phyloP scores from a whole-genome alignment of 35 echinoderm and acorn worm genomes.

The Heliocidaris erythrogramma region DNA sequence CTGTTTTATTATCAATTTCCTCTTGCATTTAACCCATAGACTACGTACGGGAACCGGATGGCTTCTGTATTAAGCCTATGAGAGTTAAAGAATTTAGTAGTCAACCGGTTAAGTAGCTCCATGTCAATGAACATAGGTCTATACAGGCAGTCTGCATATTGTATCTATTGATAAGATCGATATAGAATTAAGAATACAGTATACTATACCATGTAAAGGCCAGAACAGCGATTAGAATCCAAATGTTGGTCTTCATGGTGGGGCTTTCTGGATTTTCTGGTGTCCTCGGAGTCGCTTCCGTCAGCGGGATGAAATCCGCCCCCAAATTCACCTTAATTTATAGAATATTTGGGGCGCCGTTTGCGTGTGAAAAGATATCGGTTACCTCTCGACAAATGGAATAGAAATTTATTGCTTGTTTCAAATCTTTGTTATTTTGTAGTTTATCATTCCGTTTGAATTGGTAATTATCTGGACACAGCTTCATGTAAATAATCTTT shows the following conservation, averaged over 20 bases:
- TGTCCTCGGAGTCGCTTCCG: not conserved
- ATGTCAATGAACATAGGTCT: too few relatives aligned
- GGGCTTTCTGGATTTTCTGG: not conserved
- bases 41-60: too few relatives aligned
- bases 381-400: not conserved
- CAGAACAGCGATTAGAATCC: too few relatives aligned
- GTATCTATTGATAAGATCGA: too few relatives aligned
- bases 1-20: too few relatives aligned
- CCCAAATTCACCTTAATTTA: not conserved
- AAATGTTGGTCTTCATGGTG: too few relatives aligned
- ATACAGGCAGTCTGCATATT: too few relatives aligned
- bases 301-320: not conserved
- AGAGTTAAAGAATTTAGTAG: too few relatives aligned
- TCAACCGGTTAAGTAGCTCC: too few relatives aligned
- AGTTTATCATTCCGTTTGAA: not conserved
- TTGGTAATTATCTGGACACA: not conserved
- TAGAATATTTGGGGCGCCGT: not conserved
- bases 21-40: too few relatives aligned
- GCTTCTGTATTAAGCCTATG: too few relatives aligned
- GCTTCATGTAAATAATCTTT: not conserved
- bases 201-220: not conserved
- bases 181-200: not conserved
- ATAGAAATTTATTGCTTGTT: not conserved
- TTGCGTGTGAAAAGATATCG: too few relatives aligned
- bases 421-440: not conserved